Evolutionary conservation across 2,888 invertebrate species (phyloP), one percentile per base, ranked within the genome.

Genomic region (Polymixis lichenea): DNA sequence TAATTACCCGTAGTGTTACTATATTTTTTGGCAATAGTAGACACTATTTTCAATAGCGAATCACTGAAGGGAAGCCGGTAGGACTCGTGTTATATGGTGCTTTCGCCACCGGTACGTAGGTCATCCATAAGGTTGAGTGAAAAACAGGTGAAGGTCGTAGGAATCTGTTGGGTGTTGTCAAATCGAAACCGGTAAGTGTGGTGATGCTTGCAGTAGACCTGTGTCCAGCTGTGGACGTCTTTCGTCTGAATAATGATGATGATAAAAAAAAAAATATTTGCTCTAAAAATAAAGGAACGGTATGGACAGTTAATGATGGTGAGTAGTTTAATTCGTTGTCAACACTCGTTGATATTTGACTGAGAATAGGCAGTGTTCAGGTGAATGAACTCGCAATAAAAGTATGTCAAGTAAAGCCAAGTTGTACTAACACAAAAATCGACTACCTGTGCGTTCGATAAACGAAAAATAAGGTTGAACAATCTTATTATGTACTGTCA

Each of bases 351-450:
- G 19, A 25, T 65, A 25, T 68, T 58, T 38, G 15, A 28, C 49
- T 66, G n/a, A 7, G 9, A 55, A 66, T 15, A 32, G 13, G 28
- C 32, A n/a, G 5, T 13, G 38, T 15, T 28, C 13, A 19, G 67
- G 72, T 53, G 28, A 77, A 67, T 51, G 67, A 72, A 67, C 66
- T 56, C 28, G 1, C 7, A 9, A n/a, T 9, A 25, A n/a, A 22
- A 22, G 25, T 75, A 17, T n/a, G 70, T 71, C 49, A 61, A 61
- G 28, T 55, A 72, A 56, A 64, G 25, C 49, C 62, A 49, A 43
- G 19, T 58, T 43, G n/a, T 56, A 15, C 49, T 28, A 17, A 0
- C 0, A n/a, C 53, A 61, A 77, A 77, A 55, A 32, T 19, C 11
- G 9, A 19, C 15, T 71, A 49, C 28, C 38, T 62, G 32, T 22